phyloP scores from a whole-genome alignment of 1,140 invertebrate genomes.

The Globodera rostochiensis region DNA sequence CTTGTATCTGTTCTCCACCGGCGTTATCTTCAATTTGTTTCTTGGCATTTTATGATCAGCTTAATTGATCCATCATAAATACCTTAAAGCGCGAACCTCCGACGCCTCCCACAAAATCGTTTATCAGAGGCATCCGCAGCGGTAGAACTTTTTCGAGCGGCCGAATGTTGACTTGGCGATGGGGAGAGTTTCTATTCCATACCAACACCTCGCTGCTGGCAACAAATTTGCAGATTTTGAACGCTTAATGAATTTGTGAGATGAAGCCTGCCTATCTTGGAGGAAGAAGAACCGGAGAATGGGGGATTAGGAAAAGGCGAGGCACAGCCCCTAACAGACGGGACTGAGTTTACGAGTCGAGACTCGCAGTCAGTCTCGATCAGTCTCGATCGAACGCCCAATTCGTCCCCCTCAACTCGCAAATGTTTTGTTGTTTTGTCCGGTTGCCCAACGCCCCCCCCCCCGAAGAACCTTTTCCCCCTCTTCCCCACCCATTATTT shows the following conservation, averaged over 20 bases:
- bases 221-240: conserved; percentile 13
- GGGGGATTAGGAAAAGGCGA: no score
- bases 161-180: neutral
- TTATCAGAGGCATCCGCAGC: neutral
- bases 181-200: neutral
- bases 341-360: no score
- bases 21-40: conserved; percentile 21
- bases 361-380: no score
- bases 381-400: no score
- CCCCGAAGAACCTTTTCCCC: no score
- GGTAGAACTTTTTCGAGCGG: neutral
- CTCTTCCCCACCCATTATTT: no score
- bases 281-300: no score
- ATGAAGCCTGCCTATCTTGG: no score
- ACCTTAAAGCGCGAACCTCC: neutral
- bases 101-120: neutral
- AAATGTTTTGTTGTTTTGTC: no score
- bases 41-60: neutral
- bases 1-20: conserved; percentile 26
- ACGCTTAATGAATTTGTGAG: conserved; percentile 1
- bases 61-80: neutral
- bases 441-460: no score
- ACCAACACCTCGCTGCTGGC: conserved; percentile 1
- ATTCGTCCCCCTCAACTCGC: no score
- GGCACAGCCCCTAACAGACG: no score